Conservation (phyloP, 2,797 vertebrate genomes). For the Dryobates pubescens region DNA sequence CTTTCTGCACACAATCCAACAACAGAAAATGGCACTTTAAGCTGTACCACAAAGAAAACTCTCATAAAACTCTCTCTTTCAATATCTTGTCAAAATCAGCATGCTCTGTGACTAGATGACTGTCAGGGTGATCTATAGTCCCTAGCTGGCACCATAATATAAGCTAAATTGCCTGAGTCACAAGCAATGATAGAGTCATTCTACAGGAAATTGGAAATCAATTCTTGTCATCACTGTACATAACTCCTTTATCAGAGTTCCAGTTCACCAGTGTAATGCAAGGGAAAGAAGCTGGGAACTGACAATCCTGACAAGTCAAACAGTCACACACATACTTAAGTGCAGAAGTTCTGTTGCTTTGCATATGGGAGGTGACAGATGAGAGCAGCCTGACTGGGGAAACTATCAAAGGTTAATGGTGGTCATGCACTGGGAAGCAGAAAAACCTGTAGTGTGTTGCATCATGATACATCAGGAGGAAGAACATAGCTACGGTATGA, state of each 20-base stretch:
- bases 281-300: constrained; percentile 46
- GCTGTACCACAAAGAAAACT: constrained; percentile 43
- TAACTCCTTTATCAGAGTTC: constrained; percentile 83
- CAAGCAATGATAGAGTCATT: constrained; percentile 91
- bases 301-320: constrained; percentile 16
- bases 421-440: neutral
- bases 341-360: neutral
- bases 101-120: constrained; percentile 80
- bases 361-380: neutral
- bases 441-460: neutral
- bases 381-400: neutral
- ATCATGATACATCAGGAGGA: neutral
- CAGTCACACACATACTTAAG: neutral
- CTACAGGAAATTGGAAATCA: constrained; percentile 96
- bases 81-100: constrained; percentile 78
- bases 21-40: neutral
- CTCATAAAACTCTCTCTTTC: constrained; percentile 71
- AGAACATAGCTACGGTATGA: rapidly evolving
- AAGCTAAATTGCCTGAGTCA: constrained; percentile 90
- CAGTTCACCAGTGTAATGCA: constrained; percentile 75
- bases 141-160: constrained; percentile 81
- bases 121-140: constrained; percentile 90
- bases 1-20: neutral
- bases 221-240: constrained; percentile 91
- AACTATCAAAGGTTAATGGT: neutral